Conservation (phyloP, 2,113 vertebrate species). For the Ptyas mucosa region DNA sequence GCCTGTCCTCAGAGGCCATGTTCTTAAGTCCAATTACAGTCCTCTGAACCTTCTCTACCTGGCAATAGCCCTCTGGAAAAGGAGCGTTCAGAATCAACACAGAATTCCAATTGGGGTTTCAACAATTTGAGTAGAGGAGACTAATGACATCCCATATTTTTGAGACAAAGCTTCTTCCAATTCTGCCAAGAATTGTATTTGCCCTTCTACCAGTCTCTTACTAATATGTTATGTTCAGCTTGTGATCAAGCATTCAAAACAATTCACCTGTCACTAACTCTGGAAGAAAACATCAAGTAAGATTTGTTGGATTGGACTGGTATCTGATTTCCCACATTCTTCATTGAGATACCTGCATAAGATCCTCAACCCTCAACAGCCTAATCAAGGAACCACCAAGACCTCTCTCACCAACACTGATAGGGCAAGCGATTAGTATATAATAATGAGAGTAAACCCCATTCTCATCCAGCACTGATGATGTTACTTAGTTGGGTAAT, state of each 20-base stretch:
- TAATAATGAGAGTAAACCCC: neutral
- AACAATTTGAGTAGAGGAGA: neutral
- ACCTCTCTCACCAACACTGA: neutral
- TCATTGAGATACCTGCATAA: neutral
- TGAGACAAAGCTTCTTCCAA: neutral
- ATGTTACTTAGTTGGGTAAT: neutral
- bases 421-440: neutral
- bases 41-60: neutral
- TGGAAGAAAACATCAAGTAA: neutral
- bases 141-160: neutral
- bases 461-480: neutral
- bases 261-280: neutral
- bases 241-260: neutral
- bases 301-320: neutral
- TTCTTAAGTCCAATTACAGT: neutral
- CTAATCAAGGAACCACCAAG: neutral
- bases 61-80: neutral
- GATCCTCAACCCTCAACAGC: neutral
- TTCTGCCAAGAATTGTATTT: neutral
- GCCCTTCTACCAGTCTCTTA: neutral
- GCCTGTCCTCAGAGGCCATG: neutral
- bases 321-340: neutral
- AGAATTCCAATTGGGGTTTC: neutral
- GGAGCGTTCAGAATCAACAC: neutral
- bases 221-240: neutral